These are phyloP conservation scores for Eustalomyia histrio DNA, from an alignment of 2,888 invertebrate species.

Conservation along the genomic window DNA sequence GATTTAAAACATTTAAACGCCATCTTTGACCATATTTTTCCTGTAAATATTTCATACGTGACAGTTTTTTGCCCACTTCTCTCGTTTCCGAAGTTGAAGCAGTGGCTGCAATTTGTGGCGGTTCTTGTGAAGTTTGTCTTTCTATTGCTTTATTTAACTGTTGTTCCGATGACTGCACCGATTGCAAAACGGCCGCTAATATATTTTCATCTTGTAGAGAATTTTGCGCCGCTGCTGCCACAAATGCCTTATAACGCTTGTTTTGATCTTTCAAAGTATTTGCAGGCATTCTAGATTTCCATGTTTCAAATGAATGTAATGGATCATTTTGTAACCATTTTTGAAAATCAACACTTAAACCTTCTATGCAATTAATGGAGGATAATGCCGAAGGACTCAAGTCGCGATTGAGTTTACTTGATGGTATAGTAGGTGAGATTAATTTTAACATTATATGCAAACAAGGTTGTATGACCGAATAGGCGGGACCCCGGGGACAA, in stretches of 20 bases:
- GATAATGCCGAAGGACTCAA: slow-evolving; percentile 81
- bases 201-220: slow-evolving; percentile 66
- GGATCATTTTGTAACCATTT: slow-evolving; percentile 88
- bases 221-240: slow-evolving; percentile 56
- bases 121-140: slow-evolving; percentile 50
- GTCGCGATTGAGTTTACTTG: slow-evolving; percentile 82
- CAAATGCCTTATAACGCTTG: slow-evolving; percentile 66
- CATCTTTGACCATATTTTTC: slow-evolving; percentile 89
- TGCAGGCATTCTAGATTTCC: slow-evolving; percentile 84
- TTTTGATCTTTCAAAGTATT: slow-evolving; percentile 69
- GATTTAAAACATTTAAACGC: slow-evolving; percentile 79
- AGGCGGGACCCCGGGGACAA: slow-evolving; percentile 88
- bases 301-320: slow-evolving; percentile 85
- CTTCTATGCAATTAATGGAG: slow-evolving; percentile 81
- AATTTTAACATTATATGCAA: slow-evolving; percentile 92
- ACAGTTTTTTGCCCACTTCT: slow-evolving; percentile 37
- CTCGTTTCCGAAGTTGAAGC: slow-evolving; percentile 18
- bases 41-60: slow-evolving; percentile 82
- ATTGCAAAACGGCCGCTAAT: slow-evolving; percentile 69
- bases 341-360: slow-evolving; percentile 85
- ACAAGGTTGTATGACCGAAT: slow-evolving; percentile 95
- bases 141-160: slow-evolving; percentile 45
- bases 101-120: slow-evolving; percentile 64
- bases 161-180: slow-evolving; percentile 65
- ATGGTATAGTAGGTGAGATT: slow-evolving; percentile 84